Base-by-base conservation (phyloP, 2,888 invertebrate genomes). In the Acronicta psi region DNA sequence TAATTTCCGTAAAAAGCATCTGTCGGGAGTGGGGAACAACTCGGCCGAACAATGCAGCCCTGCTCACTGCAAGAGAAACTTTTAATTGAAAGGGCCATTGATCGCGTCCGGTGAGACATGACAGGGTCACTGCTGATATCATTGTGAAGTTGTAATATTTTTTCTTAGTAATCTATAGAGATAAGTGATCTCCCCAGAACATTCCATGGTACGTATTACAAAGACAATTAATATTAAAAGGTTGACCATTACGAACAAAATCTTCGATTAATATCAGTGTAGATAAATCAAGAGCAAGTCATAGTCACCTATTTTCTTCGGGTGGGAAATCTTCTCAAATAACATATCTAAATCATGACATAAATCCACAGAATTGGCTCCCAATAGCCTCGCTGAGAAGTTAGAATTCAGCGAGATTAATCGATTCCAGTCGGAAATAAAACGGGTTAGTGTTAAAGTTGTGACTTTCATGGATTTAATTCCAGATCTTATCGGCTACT, bases 21-120 rank as follows among this genome's bases (percentile, higher is more conserved):
- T 69, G 73, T 63, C 62, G 57, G 42, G 57, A 66, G 43, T 38
- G 17, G 59, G 31, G 54, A 61, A 60, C 77, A 75, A 73, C 73
- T 80, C 73, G 56, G 71, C 43, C 72, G 75, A 82, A 83, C 84
- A 83, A 80, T 82, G 79, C 76, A 55, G 64, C 67, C 66, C 60
- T 61, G 60, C 59, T 69, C 74, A 79, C 79, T 76, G 74, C 64
- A 64, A 65, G 82, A 77, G 77, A 84, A 90, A 90, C 85, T 90
- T 91, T 90, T 90, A 90, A 91, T 90, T 90, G 87, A 89, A 88
- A 87, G 83, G 81, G 81, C 82, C 85, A 84, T 87, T 88, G 85
- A 87, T 88, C 83, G 84, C 77, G 71, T 81, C 85, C 81, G 79
- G 55, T 58, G 64, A 50, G 49, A 61, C 52, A 61, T 61, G 53